These are phyloP conservation scores for Hirtodrosophila cameraria DNA, from an alignment of 2,888 invertebrate genomes.

Conservation along the genomic window DNA sequence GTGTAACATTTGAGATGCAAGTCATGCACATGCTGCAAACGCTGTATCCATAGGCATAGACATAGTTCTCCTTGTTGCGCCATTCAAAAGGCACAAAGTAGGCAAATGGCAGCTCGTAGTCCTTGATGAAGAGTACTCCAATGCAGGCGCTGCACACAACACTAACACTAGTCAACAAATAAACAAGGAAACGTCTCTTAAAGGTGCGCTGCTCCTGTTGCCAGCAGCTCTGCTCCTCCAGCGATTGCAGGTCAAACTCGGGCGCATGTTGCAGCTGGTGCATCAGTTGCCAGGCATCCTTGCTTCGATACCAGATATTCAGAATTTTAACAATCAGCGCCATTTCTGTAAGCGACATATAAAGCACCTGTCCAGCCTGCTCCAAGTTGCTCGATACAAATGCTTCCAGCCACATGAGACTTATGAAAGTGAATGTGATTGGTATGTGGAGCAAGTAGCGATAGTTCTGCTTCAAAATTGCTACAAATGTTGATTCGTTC, in stretches of 20 bases:
- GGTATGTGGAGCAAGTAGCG: conserved; percentile 61
- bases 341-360: conserved; percentile 73
- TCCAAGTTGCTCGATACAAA: conserved; percentile 62
- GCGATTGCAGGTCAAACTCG: conserved; percentile 30
- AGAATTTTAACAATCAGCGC: conserved; percentile 69
- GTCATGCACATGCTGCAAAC: conserved; percentile 61
- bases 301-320: conserved; percentile 64
- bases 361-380: conserved; percentile 71
- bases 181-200: conserved; percentile 46
- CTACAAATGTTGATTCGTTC: conserved; percentile 6
- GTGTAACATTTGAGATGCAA: conserved; percentile 58
- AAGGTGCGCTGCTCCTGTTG: conserved; percentile 53
- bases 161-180: conserved; percentile 43
- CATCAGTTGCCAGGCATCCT: conserved; percentile 51
- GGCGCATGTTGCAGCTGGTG: conserved; percentile 41
- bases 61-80: conserved; percentile 48
- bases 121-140: conserved; percentile 43
- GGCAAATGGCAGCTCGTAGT: conserved; percentile 71
- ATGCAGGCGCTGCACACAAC: conserved; percentile 46
- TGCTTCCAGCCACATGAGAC: conserved; percentile 70
- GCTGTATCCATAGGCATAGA: conserved; percentile 70
- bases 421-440: conserved; percentile 61
- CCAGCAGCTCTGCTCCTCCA: conserved; percentile 59
- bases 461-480: conserved; percentile 35
- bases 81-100: conserved; percentile 81